A percentile compares a stretch with the other conserved stretches of the same genome.
Evolutionary conservation across 2,888 invertebrate genomes (phyloP).

Genomic region (Deilephila elpenor): DNA sequence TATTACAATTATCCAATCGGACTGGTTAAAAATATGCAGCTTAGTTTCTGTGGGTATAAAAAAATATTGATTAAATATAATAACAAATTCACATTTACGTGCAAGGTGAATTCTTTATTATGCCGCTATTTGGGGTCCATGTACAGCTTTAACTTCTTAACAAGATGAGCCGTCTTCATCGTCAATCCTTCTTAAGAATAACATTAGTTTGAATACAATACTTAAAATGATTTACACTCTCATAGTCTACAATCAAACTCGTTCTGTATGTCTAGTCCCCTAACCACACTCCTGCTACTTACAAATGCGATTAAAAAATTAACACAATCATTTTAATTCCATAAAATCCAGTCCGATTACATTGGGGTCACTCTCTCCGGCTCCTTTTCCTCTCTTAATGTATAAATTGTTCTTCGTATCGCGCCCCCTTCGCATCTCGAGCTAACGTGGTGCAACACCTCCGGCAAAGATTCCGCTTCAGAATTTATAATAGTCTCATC

Average conservation of each 20-base stretch:
- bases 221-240: slow-evolving; percentile 1
- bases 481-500: slow-evolving; percentile 76
- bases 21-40: not conserved
- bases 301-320: not conserved
- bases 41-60: not conserved
- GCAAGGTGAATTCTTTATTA: not conserved
- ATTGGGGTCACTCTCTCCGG: slow-evolving; percentile 71
- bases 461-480: slow-evolving; percentile 76
- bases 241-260: not conserved
- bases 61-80: not conserved
- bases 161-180: not conserved
- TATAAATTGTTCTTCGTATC: slow-evolving; percentile 72
- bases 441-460: slow-evolving; percentile 76
- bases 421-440: slow-evolving; percentile 70
- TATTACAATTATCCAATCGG: not conserved
- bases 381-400: slow-evolving; percentile 71
- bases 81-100: not conserved
- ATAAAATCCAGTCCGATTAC: slow-evolving; percentile 50
- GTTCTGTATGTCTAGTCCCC: not conserved
- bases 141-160: not conserved
- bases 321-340: not conserved
- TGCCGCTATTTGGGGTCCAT: not conserved
- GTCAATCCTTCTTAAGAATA: not conserved
- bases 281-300: not conserved
- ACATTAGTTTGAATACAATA: not conserved